Percentiles rank a stretch among this genome's conserved stretches.
These are phyloP conservation scores for Xenopus petersii DNA, from an alignment of 2,797 vertebrate species.

Conservation along the genomic window DNA sequence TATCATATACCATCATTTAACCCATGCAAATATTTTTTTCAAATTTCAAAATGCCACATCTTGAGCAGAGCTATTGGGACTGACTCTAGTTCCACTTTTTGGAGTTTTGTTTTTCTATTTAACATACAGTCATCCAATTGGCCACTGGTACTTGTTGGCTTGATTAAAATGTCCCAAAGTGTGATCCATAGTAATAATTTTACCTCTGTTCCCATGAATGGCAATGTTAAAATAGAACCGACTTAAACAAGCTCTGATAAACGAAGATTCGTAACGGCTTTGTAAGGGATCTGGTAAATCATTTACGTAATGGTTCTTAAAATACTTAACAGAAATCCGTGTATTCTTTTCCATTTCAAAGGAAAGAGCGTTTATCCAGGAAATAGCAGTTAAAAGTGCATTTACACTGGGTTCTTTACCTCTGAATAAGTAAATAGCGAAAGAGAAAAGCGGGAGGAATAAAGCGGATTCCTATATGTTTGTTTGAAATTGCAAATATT, in stretches of 20 bases:
- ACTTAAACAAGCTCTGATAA: neutral
- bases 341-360: conserved; percentile 34
- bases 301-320: conserved; percentile 10
- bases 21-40: too few species aligned
- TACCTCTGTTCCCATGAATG: too few species aligned
- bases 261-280: neutral
- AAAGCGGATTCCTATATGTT: conserved; percentile 22
- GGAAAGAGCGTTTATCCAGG: conserved; percentile 22
- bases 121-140: too few species aligned
- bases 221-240: neutral
- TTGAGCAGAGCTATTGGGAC: too few species aligned
- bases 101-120: too few species aligned
- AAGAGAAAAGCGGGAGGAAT: conserved; percentile 20
- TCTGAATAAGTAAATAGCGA: conserved; percentile 23
- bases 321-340: conserved; percentile 20
- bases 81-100: too few species aligned
- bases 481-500: conserved; percentile 46
- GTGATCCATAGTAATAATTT: too few species aligned
- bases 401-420: conserved; percentile 16
- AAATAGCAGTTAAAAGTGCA: conserved; percentile 22
- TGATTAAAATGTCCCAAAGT: too few species aligned
- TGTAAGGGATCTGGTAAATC: conserved; percentile 5
- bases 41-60: too few species aligned
- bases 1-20: too few species aligned
- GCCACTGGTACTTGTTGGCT: too few species aligned